Conservation (phyloP, 2,797 vertebrate genomes). For the Notamacropus eugenii region DNA sequence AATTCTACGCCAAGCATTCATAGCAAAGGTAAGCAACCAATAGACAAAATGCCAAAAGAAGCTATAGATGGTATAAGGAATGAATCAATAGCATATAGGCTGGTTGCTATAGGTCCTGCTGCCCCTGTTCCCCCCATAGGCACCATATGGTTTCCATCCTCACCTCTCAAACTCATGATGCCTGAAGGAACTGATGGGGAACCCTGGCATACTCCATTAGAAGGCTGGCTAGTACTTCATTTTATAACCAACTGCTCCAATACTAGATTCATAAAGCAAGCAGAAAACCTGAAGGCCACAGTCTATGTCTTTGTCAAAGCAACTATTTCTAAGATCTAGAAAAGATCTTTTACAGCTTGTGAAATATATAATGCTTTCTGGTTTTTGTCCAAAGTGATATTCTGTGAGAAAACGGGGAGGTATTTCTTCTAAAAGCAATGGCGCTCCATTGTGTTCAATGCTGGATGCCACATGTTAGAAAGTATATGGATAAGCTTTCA, state of each 20-base stretch:
- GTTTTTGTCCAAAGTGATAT: no score
- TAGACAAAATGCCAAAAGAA: background rate
- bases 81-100: background rate
- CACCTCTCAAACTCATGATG: background rate
- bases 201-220: background rate
- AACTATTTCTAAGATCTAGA: no score
- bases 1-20: background rate
- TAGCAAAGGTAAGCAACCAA: background rate
- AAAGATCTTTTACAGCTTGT: no score
- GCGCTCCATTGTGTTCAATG: no score
- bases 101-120: background rate
- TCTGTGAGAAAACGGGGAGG: no score
- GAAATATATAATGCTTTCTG: no score
- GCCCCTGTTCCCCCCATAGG: background rate
- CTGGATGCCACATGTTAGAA: no score
- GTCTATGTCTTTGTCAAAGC: no score
- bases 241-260: background rate
- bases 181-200: background rate
- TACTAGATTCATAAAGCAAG: background rate
- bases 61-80: background rate
- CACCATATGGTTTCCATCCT: background rate
- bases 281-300: background rate
- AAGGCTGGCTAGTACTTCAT: background rate
- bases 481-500: no score
- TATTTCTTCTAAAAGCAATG: no score